phyloP scores from a whole-genome alignment of 2,888 invertebrate species.

The Calliscelio sp. region DNA sequence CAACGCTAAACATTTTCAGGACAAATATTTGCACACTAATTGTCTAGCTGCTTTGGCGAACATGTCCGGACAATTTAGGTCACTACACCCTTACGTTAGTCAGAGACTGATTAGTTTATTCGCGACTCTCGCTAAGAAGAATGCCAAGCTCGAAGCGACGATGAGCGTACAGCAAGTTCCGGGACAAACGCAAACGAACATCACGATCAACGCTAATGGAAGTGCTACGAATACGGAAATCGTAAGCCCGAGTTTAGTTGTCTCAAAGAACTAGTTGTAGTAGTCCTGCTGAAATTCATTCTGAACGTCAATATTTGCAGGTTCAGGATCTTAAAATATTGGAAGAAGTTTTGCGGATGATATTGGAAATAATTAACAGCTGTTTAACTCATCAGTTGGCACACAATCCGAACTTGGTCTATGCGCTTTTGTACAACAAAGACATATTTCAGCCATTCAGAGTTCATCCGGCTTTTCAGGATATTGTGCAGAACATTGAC shows the following conservation, averaged over 20 bases:
- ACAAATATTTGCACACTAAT: slow-evolving; percentile 99
- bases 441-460: slow-evolving; percentile 95
- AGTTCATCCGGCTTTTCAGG: slow-evolving; percentile 95
- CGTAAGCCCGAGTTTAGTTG: too few relatives aligned
- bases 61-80: slow-evolving; percentile 97
- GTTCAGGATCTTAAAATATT: slow-evolving; percentile 96
- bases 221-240: slow-evolving; percentile 79
- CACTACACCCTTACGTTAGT: slow-evolving; percentile 97
- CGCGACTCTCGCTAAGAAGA: slow-evolving; percentile 96
- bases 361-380: slow-evolving; percentile 98
- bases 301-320: slow-evolving; percentile 84
- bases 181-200: slow-evolving; percentile 74
- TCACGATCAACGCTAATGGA: slow-evolving; percentile 79
- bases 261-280: too few relatives aligned
- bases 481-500: slow-evolving; percentile 97
- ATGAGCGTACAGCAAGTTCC: slow-evolving; percentile 78
- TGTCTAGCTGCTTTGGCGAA: slow-evolving; percentile 99
- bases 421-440: slow-evolving; percentile 97
- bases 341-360: slow-evolving; percentile 98
- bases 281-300: slow-evolving; percentile 27
- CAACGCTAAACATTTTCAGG: slow-evolving; percentile 87
- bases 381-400: slow-evolving; percentile 95
- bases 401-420: slow-evolving; percentile 96
- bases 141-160: slow-evolving; percentile 88
- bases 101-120: slow-evolving; percentile 97